Evolutionary conservation across 1,140 invertebrate genomes (phyloP).

Genomic region (Polypedilum pembai): DNA sequence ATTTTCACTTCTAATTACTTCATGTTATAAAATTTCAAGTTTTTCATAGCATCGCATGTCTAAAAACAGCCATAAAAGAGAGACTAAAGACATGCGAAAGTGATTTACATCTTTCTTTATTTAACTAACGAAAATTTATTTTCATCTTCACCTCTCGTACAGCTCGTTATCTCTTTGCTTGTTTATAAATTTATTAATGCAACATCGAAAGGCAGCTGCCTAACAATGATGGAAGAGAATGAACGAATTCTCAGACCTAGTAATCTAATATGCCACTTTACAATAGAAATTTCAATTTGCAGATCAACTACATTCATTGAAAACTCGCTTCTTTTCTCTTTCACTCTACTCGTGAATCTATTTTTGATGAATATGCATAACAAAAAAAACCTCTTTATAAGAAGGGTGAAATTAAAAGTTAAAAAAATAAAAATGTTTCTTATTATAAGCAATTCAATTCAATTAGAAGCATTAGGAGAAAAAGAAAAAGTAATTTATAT

Average conservation of each 20-base stretch:
- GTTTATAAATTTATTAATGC: conserved; percentile 1
- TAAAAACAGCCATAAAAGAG: background rate
- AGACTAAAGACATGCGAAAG: conserved; percentile 1
- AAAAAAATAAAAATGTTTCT: too few species aligned
- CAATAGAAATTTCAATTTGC: conserved; percentile 3
- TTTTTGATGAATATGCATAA: background rate
- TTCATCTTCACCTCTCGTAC: background rate
- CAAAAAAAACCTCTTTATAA: too few species aligned
- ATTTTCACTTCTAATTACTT: conserved; percentile 16
- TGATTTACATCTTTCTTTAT: conserved; percentile 20
- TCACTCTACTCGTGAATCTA: too few species aligned
- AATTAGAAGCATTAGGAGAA: too few species aligned
- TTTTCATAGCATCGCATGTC: background rate
- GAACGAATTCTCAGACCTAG: conserved; percentile 20
- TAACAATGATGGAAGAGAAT: conserved; percentile 1
- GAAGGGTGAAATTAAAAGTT: too few species aligned
- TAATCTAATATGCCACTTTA: conserved; percentile 21
- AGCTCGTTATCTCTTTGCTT: background rate
- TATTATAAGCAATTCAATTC: too few species aligned
- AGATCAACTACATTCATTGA: background rate
- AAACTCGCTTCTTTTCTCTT: background rate
- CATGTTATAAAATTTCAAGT: background rate
- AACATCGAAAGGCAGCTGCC: background rate
- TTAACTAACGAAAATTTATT: background rate
- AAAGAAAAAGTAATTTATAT: too few species aligned